Conservation (phyloP, 2,113 vertebrate species). For the Nothoprocta pentlandii region DNA sequence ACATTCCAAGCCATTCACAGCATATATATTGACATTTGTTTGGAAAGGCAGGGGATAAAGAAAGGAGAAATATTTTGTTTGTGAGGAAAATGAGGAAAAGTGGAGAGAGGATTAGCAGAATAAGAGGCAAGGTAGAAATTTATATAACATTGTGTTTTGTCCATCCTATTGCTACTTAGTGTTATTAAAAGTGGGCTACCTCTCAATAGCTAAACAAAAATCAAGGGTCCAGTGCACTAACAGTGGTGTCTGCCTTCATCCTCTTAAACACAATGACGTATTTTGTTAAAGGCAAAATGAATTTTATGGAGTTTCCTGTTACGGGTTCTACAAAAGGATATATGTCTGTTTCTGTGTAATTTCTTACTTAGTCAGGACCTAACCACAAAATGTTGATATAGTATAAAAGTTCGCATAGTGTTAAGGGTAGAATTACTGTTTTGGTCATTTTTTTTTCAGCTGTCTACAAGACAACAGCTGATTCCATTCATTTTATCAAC, state of each 20-base stretch:
- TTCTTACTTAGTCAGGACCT: not conserved
- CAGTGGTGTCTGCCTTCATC: not conserved
- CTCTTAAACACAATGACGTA: not conserved
- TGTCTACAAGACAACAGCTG: not conserved
- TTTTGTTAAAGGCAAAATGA: not conserved
- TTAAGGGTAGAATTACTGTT: not conserved
- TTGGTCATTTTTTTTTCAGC: not conserved
- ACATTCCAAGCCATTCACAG: not conserved
- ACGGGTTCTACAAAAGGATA: not conserved
- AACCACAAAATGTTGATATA: not conserved
- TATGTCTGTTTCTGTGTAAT: not conserved
- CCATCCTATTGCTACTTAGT: not conserved
- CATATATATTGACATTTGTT: not conserved
- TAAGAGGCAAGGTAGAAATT: not conserved
- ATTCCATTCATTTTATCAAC: not conserved
- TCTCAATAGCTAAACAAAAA: not conserved
- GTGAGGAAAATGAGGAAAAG: not conserved
- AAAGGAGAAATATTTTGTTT: not conserved
- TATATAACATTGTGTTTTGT: not conserved
- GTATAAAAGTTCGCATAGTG: not conserved
- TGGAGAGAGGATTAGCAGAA: not conserved
- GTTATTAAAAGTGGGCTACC: not conserved
- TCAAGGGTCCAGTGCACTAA: not conserved
- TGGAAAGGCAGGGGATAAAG: rapidly evolving
- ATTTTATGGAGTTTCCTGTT: not conserved